Evolutionary conservation across 2,797 vertebrate genomes (phyloP).

Genomic region (Etheostoma nigrum): DNA sequence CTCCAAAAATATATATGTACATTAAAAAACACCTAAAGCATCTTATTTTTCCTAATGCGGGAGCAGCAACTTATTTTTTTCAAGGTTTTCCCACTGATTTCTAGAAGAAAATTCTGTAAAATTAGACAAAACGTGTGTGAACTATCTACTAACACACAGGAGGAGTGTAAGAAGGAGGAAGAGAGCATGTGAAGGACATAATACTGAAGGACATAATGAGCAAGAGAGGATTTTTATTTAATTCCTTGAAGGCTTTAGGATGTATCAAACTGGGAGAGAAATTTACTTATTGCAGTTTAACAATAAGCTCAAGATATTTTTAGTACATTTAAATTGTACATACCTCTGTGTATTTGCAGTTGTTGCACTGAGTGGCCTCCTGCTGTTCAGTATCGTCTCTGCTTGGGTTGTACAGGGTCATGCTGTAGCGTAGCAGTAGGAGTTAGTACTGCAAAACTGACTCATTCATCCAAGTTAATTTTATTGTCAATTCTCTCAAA

Average conservation of each 20-base stretch:
- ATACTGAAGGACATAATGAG: background rate
- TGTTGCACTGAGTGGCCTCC: conserved; percentile 55
- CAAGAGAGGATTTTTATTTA: background rate
- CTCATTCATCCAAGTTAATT: background rate
- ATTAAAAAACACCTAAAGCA: too few relatives aligned
- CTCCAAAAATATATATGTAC: too few relatives aligned
- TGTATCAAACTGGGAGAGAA: background rate
- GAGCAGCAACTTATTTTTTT: too few relatives aligned
- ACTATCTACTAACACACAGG: background rate
- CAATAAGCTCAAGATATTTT: conserved; percentile 12
- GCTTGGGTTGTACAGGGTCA: background rate
- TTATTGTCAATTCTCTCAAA: too few relatives aligned
- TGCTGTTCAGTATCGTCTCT: conserved; percentile 36
- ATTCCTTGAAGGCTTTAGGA: conserved; percentile 17
- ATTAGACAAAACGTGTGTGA: background rate
- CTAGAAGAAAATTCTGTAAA: too few relatives aligned
- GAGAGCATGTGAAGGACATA: background rate
- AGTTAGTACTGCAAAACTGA: conserved; percentile 13
- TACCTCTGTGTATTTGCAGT: conserved; percentile 22
- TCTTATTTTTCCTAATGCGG: too few relatives aligned
- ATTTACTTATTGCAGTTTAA: background rate
- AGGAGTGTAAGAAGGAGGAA: background rate
- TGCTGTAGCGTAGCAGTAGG: conserved; percentile 30
- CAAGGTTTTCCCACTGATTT: background rate
- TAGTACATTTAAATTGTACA: conserved; percentile 10